Base-by-base conservation (phyloP, 2,113 vertebrate genomes). In the Amphiprion percula region DNA sequence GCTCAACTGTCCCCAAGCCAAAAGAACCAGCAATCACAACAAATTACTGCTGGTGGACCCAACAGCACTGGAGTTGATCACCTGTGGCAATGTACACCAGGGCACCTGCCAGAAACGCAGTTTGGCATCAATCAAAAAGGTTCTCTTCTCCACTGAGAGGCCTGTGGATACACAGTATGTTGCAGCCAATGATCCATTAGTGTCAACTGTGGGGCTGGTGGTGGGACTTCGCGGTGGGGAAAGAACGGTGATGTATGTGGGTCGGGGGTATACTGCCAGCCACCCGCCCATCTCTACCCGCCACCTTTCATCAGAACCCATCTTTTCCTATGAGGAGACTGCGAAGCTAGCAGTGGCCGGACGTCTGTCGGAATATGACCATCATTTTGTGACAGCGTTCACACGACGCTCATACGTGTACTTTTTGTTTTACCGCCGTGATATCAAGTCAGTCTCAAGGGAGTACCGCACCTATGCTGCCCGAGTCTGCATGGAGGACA, bases 101-200 rank as follows among this genome's bases (percentile, higher is more conserved):
- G 98, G 98, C 0, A 96, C 96, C 80, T 99, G 98, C 41, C 97
- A 99, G 87, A 98, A 97, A 85, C 96, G 97, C 70, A 96, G 94
- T 78, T 92, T 98, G 4, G 53, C 52, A 0, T 95, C 95, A 5
- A 95, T 99, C 0, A 82, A 87, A 26, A 76, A 88, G 0, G 84
- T 99, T 26, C 91, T 97, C 3, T 97, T 98, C 82, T 94, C 95
- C 46, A 96, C 96, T 0, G 95, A 97, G 85, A 94, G 97, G 65
- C 97, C 98, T 0, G 97, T 98, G 62, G 98, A 99, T 77, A 98
- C 97, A 0, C 98, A 99, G 84, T 98, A 99, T 0, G 98, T 99
- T 17, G 98, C 97, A 0, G 98, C 98, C 72, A 99, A 98, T 0
- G 98, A 99, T 76, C 97, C 97, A 0, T 87, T 90, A 0, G 96